Conservation (phyloP, 2,888 invertebrate genomes). For the Napeogenes inachia region DNA sequence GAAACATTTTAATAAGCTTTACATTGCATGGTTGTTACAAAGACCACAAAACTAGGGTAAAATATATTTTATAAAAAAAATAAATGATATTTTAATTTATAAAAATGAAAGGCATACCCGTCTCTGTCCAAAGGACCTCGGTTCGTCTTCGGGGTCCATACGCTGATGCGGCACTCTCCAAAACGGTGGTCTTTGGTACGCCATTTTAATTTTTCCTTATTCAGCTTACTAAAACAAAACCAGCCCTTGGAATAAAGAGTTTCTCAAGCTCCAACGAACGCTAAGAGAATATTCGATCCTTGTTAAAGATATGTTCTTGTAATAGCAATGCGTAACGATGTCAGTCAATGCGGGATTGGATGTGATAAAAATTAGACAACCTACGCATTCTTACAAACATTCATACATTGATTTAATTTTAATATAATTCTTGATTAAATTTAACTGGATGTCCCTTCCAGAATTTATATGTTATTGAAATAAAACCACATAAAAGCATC, state of each 20-base stretch:
- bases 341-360: constrained; percentile 5
- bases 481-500: constrained; percentile 10
- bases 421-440: background rate
- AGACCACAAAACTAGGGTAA: no score
- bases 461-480: background rate
- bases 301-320: constrained; percentile 6
- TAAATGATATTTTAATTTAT: background rate
- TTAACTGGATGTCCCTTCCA: background rate
- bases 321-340: constrained; percentile 1
- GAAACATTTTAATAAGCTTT: no score
- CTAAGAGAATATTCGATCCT: background rate
- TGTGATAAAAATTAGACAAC: constrained; percentile 4
- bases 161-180: constrained; percentile 76
- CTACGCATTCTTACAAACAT: background rate
- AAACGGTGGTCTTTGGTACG: constrained; percentile 80
- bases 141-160: constrained; percentile 63
- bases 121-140: constrained; percentile 48
- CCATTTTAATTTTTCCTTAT: constrained; percentile 48
- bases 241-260: background rate
- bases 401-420: background rate
- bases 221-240: constrained; percentile 12
- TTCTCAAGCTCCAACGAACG: background rate
- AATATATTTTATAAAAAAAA: no score
- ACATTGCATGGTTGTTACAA: no score
- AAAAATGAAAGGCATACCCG: constrained; percentile 39